These are phyloP conservation scores for Recurvirostra avosetta DNA, from an alignment of 2,113 vertebrate genomes.

Conservation along the genomic window DNA sequence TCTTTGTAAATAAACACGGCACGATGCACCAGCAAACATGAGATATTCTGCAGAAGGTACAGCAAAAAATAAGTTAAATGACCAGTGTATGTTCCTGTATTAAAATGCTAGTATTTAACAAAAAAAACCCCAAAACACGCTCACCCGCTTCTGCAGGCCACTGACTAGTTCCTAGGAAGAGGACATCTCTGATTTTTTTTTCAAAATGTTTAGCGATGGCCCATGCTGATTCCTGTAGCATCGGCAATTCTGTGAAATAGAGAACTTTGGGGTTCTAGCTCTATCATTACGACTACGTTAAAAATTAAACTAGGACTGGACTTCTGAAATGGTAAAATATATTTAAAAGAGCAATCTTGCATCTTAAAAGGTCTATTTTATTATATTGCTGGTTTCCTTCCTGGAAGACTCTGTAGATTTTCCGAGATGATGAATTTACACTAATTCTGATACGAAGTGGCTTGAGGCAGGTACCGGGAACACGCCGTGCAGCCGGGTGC, in stretches of 20 bases:
- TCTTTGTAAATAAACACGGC: not conserved
- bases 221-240: not conserved
- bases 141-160: not conserved
- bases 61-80: not conserved
- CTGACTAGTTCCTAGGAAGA: not conserved
- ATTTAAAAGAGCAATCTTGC: not conserved
- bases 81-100: too few species aligned
- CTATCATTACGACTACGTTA: not conserved
- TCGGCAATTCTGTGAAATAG: not conserved
- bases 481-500: not conserved
- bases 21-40: not conserved
- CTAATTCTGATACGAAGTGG: not conserved
- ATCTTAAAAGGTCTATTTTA: not conserved
- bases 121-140: not conserved
- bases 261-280: not conserved
- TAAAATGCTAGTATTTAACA: not conserved
- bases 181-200: not conserved
- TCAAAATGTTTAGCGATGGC: not conserved
- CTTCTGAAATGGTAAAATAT: not conserved
- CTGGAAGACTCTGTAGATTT: not conserved
- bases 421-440: not conserved
- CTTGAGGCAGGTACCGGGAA: not conserved
- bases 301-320: not conserved
- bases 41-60: not conserved
- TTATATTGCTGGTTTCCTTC: not conserved